Evolutionary conservation across 2,113 vertebrate genomes (phyloP).

Genomic region (Ahaetulla prasina): DNA sequence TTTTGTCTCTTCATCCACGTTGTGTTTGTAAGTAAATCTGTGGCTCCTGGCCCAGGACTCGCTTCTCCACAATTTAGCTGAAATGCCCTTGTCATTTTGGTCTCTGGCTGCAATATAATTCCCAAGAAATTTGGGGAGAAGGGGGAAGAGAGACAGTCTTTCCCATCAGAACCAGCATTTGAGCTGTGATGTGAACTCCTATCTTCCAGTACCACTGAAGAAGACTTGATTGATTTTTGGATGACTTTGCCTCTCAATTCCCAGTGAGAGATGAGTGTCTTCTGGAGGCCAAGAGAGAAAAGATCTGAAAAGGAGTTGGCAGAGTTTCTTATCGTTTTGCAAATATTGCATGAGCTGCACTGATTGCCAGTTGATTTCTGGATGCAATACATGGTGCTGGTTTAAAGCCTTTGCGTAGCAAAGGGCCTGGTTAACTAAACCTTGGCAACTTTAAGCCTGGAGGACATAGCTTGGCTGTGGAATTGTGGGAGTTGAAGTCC

Average conservation of each 20-base stretch:
- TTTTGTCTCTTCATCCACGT: not conserved
- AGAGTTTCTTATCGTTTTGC: not conserved
- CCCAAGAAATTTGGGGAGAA: not conserved
- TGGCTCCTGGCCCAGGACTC: not conserved
- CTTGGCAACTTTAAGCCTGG: no score
- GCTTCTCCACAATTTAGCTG: not conserved
- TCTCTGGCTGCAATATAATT: not conserved
- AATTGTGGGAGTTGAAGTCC: no score
- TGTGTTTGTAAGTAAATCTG: not conserved
- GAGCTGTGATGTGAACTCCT: not conserved
- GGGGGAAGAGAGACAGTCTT: not conserved
- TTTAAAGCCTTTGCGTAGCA: not conserved
- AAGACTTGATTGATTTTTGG: not conserved
- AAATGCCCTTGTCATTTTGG: not conserved
- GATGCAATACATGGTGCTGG: not conserved
- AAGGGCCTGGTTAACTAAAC: not conserved
- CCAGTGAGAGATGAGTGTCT: not conserved
- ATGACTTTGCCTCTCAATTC: not conserved
- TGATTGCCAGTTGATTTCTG: not conserved
- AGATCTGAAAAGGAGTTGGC: not conserved
- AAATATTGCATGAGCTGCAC: not conserved
- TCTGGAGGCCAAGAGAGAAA: not conserved
- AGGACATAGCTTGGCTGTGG: no score
- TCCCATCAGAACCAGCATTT: not conserved
- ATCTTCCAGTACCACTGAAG: not conserved